These are phyloP conservation scores for Procapra przewalskii DNA, from an alignment of 2,113 vertebrate species.

Conservation along the genomic window DNA sequence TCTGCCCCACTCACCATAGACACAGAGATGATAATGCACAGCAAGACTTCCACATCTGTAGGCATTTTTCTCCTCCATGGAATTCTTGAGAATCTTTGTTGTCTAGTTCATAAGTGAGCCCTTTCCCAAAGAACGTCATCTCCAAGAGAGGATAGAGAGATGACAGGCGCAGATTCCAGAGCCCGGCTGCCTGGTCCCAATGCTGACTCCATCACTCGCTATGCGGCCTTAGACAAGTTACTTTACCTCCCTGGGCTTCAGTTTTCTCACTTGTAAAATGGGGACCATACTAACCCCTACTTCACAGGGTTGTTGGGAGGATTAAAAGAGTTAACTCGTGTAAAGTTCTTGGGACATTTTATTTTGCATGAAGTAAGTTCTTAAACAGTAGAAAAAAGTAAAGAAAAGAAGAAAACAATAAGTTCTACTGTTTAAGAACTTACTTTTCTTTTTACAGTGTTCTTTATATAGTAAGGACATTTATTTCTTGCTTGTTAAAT, in stretches of 20 bases:
- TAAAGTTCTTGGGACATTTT: background rate
- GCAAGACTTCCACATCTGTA: too few species aligned
- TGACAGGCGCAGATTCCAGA: background rate
- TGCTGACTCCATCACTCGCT: background rate
- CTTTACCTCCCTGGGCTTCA: background rate
- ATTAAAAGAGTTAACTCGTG: background rate
- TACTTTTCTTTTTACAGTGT: background rate
- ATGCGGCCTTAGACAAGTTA: background rate
- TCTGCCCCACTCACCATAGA: background rate
- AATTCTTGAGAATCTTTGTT: background rate
- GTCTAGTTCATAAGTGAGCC: background rate
- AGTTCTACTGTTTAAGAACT: too few species aligned
- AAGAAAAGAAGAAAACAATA: too few species aligned
- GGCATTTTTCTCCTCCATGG: background rate
- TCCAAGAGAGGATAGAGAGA: background rate
- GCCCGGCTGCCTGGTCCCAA: background rate
- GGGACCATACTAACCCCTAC: background rate
- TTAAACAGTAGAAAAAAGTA: background rate
- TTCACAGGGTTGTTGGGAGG: background rate
- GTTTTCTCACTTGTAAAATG: background rate
- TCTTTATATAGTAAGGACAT: background rate
- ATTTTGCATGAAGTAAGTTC: rapidly evolving
- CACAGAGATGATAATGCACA: too few species aligned
- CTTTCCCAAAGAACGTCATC: too few species aligned
- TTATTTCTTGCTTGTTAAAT: background rate